Base-by-base conservation (phyloP, 2,888 invertebrate genomes). In the Xestia ashworthii region DNA sequence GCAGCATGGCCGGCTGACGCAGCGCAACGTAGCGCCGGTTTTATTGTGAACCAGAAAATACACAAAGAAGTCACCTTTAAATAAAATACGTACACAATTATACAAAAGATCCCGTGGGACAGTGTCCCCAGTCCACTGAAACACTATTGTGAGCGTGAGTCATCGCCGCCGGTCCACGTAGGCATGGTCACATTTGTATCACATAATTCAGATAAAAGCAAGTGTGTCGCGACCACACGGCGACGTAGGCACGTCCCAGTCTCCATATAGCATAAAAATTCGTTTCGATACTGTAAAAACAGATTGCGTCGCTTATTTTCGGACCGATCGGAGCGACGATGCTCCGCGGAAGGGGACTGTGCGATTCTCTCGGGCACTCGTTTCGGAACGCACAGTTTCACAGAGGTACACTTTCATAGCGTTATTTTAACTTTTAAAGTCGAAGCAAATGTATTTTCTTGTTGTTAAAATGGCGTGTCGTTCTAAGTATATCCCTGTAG, bases 401-500 rank as follows among this genome's bases (percentile, higher is more conserved):
- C 77, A 72, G 68, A 84, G 76, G 62, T 64, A 77, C 85, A 87
- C 89, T 89, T 85, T 87, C 86, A 86, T 89, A 85, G 80, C 87
- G 84, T 80, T 76, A 73, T 75, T 68, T 80, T 76, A 78, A 82
- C 80, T 72, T 80, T 44, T 76, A 68, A 76, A 74, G 6, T 65
- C 19, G 32, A 58, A 74, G 50, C 46, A 60, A 86, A 81, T 81
- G 48, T 86, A 80, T 88, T 86, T 86, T 84, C 85, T 87, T 83
- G 72, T 89, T 81, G 78, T 84, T 81, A 88, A 91, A 93, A 93
- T 91, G 90, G 91, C 92, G 93, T 92, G 86, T 90, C 84, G 92
- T 91, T 93, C 92, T 92, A 92, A 92, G 93, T 93, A 92, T 94
- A 94, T 92, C 91, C 91, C 92, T 92, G 90, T 89, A 90, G 92